Evolutionary conservation across 2,888 invertebrate species (phyloP), one percentile per base, ranked within the genome.

Genomic region (Girardia tigrina): DNA sequence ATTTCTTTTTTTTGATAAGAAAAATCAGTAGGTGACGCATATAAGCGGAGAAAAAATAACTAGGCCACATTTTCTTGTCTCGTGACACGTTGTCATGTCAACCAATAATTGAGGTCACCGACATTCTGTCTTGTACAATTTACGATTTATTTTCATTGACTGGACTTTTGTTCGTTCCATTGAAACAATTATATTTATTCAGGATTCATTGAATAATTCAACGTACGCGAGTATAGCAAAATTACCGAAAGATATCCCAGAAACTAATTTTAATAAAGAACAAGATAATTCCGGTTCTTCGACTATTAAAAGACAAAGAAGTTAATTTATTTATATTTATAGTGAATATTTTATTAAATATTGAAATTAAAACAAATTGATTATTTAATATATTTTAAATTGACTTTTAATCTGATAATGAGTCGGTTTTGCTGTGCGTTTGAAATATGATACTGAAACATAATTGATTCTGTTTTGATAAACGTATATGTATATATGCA

Each of bases 21-120:
- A n/a, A n/a, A n/a, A n/a, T n/a, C n/a, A n/a, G n/a, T n/a, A 36
- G 36, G 56, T 56, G 56, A 56, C 56, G n/a, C 56, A 56, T 56
- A 8, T 8, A 8, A 36, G 16, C 16, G 36, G 16, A 36, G n/a
- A n/a, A n/a, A n/a, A n/a, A n/a, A n/a, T n/a, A n/a, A n/a, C n/a
- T n/a, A n/a, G n/a, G n/a, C n/a, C n/a, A n/a, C n/a, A n/a, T n/a
- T n/a, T n/a, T 56, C 36, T n/a, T 12, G 56, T 56, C 56, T 56
- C 56, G 56, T 56, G 56, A 56, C n/a, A 4, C 4, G 56, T 56
- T 2, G 56, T 56, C n/a, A 56, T 56, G 23, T 6, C 56, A 56
- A 56, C 56, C n/a, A n/a, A n/a, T n/a, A n/a, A n/a, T 4, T n/a
- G n/a, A 56, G 56, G 56, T 56, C 56, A 56, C 23, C 4, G 56